Evolutionary conservation across 2,888 invertebrate genomes (phyloP).

Genomic region (Meganola albula): DNA sequence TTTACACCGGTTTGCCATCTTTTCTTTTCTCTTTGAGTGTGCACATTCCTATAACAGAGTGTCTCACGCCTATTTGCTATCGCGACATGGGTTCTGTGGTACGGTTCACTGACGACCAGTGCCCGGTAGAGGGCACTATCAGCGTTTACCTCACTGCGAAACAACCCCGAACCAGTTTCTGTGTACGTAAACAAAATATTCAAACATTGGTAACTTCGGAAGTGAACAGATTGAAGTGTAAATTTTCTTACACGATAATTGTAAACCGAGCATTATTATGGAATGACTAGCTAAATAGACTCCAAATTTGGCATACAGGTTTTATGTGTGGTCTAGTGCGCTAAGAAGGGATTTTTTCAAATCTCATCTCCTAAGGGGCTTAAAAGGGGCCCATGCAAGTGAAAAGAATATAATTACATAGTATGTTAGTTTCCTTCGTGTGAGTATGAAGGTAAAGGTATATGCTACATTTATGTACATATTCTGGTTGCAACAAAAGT

Average conservation of each 20-base stretch:
- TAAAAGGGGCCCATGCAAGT: no score
- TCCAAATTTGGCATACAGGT: no score
- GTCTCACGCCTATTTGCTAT: slow-evolving; percentile 58
- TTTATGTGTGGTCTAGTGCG: no score
- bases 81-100: slow-evolving; percentile 31
- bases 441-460: no score
- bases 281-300: no score
- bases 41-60: slow-evolving; percentile 41
- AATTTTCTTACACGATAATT: slow-evolving; percentile 34
- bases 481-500: slow-evolving; percentile 12
- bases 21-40: slow-evolving; percentile 22
- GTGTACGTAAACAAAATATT: slow-evolving; percentile 26
- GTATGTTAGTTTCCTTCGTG: no score
- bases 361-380: no score
- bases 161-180: slow-evolving; percentile 40
- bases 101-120: slow-evolving; percentile 48
- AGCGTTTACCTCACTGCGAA: slow-evolving; percentile 47
- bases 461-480: not conserved
- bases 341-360: no score
- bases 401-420: no score
- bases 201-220: slow-evolving; percentile 38
- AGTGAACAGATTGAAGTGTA: slow-evolving; percentile 39
- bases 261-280: not conserved
- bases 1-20: slow-evolving; percentile 10
- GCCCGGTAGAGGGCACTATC: slow-evolving; percentile 50